These are phyloP conservation scores for Pharmacophagus antenor DNA, from an alignment of 2,888 invertebrate species.

Conservation along the genomic window DNA sequence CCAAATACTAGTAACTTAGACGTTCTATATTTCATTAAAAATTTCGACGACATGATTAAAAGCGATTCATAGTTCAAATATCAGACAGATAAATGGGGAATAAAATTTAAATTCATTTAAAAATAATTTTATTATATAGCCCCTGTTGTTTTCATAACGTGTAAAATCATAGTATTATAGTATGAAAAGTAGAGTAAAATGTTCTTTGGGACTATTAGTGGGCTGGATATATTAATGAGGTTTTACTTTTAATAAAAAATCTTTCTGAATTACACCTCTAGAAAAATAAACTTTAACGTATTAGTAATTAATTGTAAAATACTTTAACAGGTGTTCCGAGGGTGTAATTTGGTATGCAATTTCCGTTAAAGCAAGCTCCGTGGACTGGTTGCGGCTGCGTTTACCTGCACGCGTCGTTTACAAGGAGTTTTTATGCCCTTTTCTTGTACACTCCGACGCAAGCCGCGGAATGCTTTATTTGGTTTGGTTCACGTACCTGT, in stretches of 20 bases:
- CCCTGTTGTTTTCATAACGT: no score
- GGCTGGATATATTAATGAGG: background rate
- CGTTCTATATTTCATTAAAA: no score
- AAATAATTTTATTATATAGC: background rate
- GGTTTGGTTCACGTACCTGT: slow-evolving; percentile 35
- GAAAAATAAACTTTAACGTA: slow-evolving; percentile 13
- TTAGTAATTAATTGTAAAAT: slow-evolving; percentile 39
- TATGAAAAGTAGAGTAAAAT: background rate
- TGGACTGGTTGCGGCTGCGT: slow-evolving; percentile 55
- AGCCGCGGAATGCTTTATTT: slow-evolving; percentile 34
- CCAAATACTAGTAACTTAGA: no score
- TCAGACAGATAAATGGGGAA: no score
- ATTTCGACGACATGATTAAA: no score
- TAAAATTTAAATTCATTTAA: no score
- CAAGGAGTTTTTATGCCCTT: slow-evolving; percentile 17
- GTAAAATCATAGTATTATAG: background rate
- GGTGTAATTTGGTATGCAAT: slow-evolving; percentile 62
- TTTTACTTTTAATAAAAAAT: background rate
- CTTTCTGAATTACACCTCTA: background rate
- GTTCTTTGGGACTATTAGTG: background rate
- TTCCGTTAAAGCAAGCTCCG: slow-evolving; percentile 56
- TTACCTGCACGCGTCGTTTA: slow-evolving; percentile 61
- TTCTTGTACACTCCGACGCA: slow-evolving; percentile 15
- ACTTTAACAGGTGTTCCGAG: slow-evolving; percentile 34
- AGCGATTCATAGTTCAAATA: no score